These are phyloP conservation scores for Pseudorhombus dupliciocellatus DNA, from an alignment of 2,113 vertebrate genomes.

Conservation along the genomic window DNA sequence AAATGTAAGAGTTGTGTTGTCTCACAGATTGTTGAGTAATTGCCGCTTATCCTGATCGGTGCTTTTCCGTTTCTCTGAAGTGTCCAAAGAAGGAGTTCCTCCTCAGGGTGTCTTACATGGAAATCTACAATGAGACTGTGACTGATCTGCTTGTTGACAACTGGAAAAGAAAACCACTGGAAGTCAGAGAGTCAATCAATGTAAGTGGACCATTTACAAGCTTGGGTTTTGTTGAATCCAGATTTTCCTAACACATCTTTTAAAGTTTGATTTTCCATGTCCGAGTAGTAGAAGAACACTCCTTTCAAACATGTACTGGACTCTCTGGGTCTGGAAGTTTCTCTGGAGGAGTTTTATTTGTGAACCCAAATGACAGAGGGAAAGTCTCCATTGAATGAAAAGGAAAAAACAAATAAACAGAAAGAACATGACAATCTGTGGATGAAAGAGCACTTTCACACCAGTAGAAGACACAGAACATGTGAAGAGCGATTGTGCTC, in stretches of 20 bases:
- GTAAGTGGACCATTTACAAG: constrained; percentile 78
- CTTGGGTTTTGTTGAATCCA: not conserved
- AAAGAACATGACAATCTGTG: no score
- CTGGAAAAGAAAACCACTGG: constrained; percentile 91
- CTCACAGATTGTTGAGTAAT: not conserved
- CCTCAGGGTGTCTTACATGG: constrained; percentile 95
- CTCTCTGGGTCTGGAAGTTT: no score
- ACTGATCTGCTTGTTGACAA: constrained; percentile 90
- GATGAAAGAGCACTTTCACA: no score
- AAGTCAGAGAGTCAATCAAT: constrained; percentile 90
- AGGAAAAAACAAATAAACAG: no score
- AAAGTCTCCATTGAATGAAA: no score
- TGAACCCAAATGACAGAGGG: no score
- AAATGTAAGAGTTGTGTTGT: constrained; percentile 75
- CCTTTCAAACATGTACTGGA: no score
- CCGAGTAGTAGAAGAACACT: no score
- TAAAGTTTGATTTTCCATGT: no score
- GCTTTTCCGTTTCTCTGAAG: constrained; percentile 67
- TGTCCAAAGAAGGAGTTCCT: constrained; percentile 94
- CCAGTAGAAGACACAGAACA: no score
- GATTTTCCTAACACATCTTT: not conserved
- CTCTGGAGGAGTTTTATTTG: no score
- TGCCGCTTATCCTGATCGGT: not conserved
- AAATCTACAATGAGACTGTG: constrained; percentile 97
- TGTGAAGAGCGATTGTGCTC: no score